A percentile compares a stretch with the other conserved stretches of the same genome.
Conservation (phyloP, 1,140 invertebrate genomes). For the Episyrphus balteatus region DNA sequence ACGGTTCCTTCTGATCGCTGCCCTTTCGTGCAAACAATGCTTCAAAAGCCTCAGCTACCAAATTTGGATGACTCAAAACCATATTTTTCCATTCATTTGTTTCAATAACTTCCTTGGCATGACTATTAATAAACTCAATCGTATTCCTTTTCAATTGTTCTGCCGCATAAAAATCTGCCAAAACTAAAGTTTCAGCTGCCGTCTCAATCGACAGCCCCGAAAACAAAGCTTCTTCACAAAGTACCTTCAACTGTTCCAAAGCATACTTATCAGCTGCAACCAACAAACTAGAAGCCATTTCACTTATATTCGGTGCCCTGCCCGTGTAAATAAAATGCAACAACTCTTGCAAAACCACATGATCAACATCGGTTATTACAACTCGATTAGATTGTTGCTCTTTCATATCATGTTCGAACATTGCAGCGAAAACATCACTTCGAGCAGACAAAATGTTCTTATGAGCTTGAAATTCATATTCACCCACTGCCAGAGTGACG, state of each 20-base stretch:
- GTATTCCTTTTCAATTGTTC: neutral
- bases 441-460: conserved; percentile 9
- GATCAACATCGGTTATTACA: conserved; percentile 7
- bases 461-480: conserved; percentile 6
- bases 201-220: neutral
- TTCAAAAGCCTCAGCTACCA: neutral
- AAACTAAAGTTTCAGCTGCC: neutral
- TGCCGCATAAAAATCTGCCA: neutral
- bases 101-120: neutral
- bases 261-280: no score
- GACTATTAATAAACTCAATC: neutral
- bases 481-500: neutral
- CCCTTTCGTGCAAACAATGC: no score
- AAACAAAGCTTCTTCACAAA: neutral
- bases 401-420: conserved; percentile 6
- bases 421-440: conserved; percentile 9
- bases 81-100: neutral
- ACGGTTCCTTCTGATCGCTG: no score
- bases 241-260: neutral
- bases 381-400: conserved; percentile 5
- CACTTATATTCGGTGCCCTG: neutral
- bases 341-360: neutral
- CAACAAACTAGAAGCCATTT: neutral
- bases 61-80: neutral
- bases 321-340: neutral